Evolutionary conservation across 2,113 vertebrate species (phyloP).

Genomic region (Sprattus sprattus): DNA sequence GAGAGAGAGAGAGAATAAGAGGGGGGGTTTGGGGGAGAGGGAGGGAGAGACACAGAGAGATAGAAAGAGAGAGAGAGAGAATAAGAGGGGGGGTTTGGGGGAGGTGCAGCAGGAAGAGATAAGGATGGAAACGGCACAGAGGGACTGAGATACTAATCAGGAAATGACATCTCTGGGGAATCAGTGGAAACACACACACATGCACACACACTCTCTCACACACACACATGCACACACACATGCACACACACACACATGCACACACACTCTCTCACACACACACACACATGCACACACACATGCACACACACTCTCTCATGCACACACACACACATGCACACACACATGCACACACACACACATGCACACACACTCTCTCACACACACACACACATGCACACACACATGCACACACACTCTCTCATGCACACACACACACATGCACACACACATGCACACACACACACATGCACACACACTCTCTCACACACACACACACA

Average conservation of each 20-base stretch:
- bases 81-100: background rate
- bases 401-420: background rate
- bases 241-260: too few relatives aligned
- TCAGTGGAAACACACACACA: background rate
- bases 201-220: background rate
- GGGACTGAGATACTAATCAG: background rate
- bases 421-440: too few relatives aligned
- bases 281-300: too few relatives aligned
- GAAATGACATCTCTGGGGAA: background rate
- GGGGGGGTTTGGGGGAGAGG: background rate
- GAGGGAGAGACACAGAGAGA: background rate
- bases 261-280: too few relatives aligned
- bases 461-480: too few relatives aligned
- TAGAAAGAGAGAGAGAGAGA: background rate
- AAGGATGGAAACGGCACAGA: background rate
- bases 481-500: too few relatives aligned
- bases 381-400: background rate
- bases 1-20: background rate
- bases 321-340: too few relatives aligned
- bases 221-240: too few relatives aligned
- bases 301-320: too few relatives aligned
- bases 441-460: too few relatives aligned
- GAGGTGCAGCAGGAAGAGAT: background rate
- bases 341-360: too few relatives aligned
- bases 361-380: too few relatives aligned